Evolutionary conservation across 2,797 vertebrate genomes (phyloP).

Genomic region (Calcarius lapponicus): DNA sequence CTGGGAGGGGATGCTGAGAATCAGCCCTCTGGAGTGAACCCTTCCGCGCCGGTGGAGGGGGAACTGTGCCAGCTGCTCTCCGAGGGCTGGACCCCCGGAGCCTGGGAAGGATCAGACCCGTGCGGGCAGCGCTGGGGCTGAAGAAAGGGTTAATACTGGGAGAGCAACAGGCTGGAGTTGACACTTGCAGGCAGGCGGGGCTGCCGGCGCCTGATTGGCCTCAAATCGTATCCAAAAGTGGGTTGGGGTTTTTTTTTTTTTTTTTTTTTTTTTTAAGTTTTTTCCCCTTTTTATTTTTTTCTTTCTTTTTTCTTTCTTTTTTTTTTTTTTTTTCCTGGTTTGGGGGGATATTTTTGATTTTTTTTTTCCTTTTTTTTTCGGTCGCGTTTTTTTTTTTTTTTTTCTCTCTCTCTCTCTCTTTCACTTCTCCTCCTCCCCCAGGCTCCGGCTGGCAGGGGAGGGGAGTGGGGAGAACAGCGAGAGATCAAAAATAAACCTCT

Average conservation of each 20-base stretch:
- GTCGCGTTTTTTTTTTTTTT: too few relatives aligned
- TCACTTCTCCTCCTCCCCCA: slow-evolving; percentile 72
- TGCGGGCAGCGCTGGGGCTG: background rate
- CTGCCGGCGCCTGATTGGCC: slow-evolving; percentile 84
- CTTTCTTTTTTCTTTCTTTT: too few relatives aligned
- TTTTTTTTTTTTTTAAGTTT: too few relatives aligned
- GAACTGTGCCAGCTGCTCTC: background rate
- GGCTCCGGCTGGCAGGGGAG: slow-evolving; percentile 86
- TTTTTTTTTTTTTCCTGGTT: background rate
- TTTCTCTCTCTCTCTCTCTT: background rate
- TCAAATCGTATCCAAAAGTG: slow-evolving; percentile 79
- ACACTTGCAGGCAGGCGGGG: slow-evolving; percentile 73
- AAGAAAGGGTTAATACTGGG: slow-evolving; percentile 60
- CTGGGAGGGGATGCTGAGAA: background rate
- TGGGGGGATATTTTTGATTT: too few relatives aligned
- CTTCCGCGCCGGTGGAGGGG: background rate
- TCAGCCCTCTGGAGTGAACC: background rate
- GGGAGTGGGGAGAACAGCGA: slow-evolving; percentile 83
- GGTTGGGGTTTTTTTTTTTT: background rate
- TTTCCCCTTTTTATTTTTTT: rapidly evolving
- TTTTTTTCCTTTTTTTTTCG: too few relatives aligned
- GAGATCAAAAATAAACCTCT: slow-evolving; percentile 93
- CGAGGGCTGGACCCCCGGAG: background rate
- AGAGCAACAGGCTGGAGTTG: slow-evolving; percentile 56
- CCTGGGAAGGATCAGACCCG: background rate